Percentiles rank a stretch among this genome's conserved stretches.
Evolutionary conservation across 2,113 vertebrate species (phyloP).

Genomic region (Holacanthus passer): DNA sequence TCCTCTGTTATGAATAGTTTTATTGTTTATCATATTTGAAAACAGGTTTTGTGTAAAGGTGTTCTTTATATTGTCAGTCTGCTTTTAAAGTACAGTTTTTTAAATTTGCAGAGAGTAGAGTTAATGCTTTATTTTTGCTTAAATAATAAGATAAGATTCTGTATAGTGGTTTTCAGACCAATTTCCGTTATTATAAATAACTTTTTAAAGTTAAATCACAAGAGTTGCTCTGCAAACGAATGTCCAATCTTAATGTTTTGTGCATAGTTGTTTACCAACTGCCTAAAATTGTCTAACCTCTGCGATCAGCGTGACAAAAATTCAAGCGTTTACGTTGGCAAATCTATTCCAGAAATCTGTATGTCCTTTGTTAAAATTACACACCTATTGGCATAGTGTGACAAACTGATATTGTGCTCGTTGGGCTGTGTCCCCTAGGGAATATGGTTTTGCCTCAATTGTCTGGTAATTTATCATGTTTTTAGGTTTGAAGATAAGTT

Average conservation of each 20-base stretch:
- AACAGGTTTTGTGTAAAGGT: neutral
- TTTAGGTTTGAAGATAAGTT: conserved; percentile 23
- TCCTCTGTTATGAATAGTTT: conserved; percentile 2
- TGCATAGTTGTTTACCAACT: conserved; percentile 79
- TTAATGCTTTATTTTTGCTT: neutral
- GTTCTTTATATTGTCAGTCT: conserved; percentile 4
- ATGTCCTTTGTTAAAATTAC: conserved; percentile 25
- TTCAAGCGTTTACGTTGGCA: neutral
- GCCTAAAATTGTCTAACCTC: conserved; percentile 81
- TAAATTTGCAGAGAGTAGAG: neutral
- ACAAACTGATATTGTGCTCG: conserved; percentile 32
- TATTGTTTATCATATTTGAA: neutral
- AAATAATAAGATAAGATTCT: neutral
- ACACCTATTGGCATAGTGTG: conserved; percentile 47
- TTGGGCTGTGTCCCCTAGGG: conserved; percentile 27
- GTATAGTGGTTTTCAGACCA: conserved; percentile 3
- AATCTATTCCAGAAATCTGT: conserved; percentile 25
- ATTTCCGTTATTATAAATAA: neutral
- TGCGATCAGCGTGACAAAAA: conserved; percentile 71
- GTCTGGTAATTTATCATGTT: conserved; percentile 23
- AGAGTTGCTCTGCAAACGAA: conserved; percentile 39
- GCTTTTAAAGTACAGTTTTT: neutral
- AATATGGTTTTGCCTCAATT: conserved; percentile 30
- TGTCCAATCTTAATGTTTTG: conserved; percentile 64
- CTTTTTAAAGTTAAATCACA: neutral